These are phyloP conservation scores for Cantharis lateralis DNA, from an alignment of 2,888 invertebrate species.

Conservation along the genomic window DNA sequence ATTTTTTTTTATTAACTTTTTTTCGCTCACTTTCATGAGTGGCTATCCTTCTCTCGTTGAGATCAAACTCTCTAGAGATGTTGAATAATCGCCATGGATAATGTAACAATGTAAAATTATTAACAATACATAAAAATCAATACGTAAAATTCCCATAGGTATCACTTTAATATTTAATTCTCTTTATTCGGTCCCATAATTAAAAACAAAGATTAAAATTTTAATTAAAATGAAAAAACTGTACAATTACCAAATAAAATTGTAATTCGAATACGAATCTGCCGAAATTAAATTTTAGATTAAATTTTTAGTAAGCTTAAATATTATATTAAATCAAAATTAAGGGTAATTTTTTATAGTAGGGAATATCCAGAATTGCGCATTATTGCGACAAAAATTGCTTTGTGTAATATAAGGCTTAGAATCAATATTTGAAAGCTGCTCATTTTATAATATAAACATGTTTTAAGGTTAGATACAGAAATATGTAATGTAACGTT, in stretches of 20 bases:
- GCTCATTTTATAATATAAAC: neutral
- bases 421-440: neutral
- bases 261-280: neutral
- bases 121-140: neutral
- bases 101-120: neutral
- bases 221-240: neutral
- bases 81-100: neutral
- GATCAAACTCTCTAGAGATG: neutral
- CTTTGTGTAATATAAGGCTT: neutral
- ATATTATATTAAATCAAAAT: neutral
- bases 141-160: neutral
- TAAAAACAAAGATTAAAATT: neutral
- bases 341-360: neutral
- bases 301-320: neutral
- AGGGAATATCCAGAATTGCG: neutral
- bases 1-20: no score
- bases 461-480: slow-evolving; percentile 1
- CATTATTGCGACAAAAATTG: slow-evolving; percentile 1
- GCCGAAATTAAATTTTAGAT: neutral
- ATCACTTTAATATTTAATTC: neutral
- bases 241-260: neutral
- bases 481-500: neutral
- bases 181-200: neutral
- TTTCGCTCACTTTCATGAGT: neutral
- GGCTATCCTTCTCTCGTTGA: no score